These are phyloP conservation scores for Merluccius polli DNA, from an alignment of 2,797 vertebrate species.

Conservation along the genomic window DNA sequence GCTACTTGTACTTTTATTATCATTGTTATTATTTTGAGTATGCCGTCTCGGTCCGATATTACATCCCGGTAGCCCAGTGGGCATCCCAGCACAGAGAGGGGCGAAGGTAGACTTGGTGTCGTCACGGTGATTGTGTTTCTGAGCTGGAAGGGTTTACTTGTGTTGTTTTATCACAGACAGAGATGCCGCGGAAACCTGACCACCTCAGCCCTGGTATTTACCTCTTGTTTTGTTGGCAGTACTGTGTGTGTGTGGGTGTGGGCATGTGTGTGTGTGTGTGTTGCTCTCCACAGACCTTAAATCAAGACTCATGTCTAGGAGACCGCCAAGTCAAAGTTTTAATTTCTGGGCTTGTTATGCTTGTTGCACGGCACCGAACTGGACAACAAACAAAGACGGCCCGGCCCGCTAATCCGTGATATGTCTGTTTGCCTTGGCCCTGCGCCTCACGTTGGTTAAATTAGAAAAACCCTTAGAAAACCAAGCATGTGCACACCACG, in stretches of 20 bases:
- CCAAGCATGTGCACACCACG: not conserved
- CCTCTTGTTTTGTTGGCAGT: not conserved
- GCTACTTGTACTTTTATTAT: no score
- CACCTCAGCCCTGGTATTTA: not conserved
- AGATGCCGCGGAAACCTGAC: not conserved
- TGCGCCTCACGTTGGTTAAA: not conserved
- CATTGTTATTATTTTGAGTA: not conserved
- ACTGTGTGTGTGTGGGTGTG: constrained; percentile 7
- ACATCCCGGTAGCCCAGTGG: not conserved
- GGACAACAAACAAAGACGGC: not conserved
- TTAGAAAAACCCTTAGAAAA: not conserved
- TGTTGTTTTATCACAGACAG: constrained; percentile 2
- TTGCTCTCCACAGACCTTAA: not conserved
- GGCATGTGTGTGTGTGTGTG: not conserved
- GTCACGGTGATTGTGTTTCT: not conserved
- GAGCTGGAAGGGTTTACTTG: not conserved
- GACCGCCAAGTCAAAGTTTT: not conserved
- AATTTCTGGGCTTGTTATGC: constrained; percentile 1
- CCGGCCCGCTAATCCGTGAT: not conserved
- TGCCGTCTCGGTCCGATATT: not conserved
- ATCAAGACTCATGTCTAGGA: not conserved
- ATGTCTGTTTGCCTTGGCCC: not conserved
- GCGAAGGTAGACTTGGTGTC: not conserved
- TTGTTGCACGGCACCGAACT: not conserved
- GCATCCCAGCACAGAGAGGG: not conserved